These are phyloP conservation scores for Charaxes varanes DNA, from an alignment of 1,140 invertebrate genomes.

Conservation along the genomic window DNA sequence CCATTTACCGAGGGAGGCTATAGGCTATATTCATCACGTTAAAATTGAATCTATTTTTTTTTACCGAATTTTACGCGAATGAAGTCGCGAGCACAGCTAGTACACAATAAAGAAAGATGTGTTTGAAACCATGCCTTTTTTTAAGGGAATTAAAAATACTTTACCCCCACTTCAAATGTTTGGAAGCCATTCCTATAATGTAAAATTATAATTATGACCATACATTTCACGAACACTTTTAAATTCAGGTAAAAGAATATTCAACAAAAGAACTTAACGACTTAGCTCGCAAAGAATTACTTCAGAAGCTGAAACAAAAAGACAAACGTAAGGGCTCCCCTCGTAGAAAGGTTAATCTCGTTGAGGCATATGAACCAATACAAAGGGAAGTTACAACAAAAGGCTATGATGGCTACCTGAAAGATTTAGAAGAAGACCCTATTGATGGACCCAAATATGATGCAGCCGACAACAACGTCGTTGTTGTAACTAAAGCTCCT, in stretches of 20 bases:
- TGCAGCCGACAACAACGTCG: slow-evolving; percentile 45
- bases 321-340: slow-evolving; percentile 38
- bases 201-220: too few species aligned
- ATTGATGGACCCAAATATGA: slow-evolving; percentile 44
- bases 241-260: slow-evolving; percentile 57
- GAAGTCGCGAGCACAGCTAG: too few species aligned
- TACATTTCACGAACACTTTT: too few species aligned
- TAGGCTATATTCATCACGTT: too few species aligned
- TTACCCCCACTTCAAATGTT: too few species aligned
- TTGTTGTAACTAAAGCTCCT: slow-evolving; percentile 44
- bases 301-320: slow-evolving; percentile 36
- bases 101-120: too few species aligned
- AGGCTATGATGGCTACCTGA: slow-evolving; percentile 37
- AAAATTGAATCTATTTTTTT: too few species aligned
- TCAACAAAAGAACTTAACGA: slow-evolving; percentile 55
- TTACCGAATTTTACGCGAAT: too few species aligned
- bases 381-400: slow-evolving; percentile 33
- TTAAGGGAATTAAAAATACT: slow-evolving; percentile 9
- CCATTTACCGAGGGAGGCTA: too few species aligned
- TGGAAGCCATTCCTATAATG: too few species aligned
- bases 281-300: slow-evolving; percentile 43
- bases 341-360: slow-evolving; percentile 26
- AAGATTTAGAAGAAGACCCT: slow-evolving; percentile 54
- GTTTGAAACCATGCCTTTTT: too few species aligned
- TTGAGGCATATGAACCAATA: slow-evolving; percentile 25